Evolutionary conservation across 2,113 vertebrate species (phyloP), one percentile per base, ranked within the genome.

Genomic region (Crotalus horridus): DNA sequence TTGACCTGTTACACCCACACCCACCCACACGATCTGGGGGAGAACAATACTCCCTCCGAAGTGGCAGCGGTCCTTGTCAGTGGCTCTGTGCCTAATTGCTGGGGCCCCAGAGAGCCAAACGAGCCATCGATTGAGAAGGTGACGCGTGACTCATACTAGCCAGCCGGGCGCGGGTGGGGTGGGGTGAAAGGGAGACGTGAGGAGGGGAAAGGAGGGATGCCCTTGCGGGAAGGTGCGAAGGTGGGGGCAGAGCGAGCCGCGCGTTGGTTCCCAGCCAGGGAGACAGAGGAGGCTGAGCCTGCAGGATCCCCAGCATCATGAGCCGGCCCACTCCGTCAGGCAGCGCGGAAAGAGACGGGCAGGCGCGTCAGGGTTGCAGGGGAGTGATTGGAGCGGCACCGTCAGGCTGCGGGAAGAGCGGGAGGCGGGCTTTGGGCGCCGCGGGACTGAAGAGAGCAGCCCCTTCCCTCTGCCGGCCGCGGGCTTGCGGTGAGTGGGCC

Each of bases 81-180:
- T 91, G 33, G n/a, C 92, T 26, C 33, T 0, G 20, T 69, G 94
- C 94, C 0, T 92, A 91, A 94, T 92, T 95, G 89, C 86, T 48
- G 39, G 94, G 94, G 3, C 51, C 93, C 91, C 48, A 54, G 91
- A 55, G 87, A 89, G 69, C 23, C 46, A 55, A 46, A 74, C 26
- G 54, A 89, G 33, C 90, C 64, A 20, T 69, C 29, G 54, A 24
- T 43, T 17, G 23, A 10, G 88, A 93, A 89, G 74, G 91, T 85
- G 17, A 61, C 61, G 39, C 87, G 92, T 94, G 93, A 94, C 95
- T 93, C 89, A 96, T 94, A 89, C 92, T 91, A 91, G 56, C 10
- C 13, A 85, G 85, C 87, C 88, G 48, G 26, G 51, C 12, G n/a
- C 33, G 74, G 17, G 17, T 85, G 74, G 53, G 48, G 24, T 54